These are phyloP conservation scores for Triops cancriformis DNA, from an alignment of 1,140 invertebrate genomes.

Conservation along the genomic window DNA sequence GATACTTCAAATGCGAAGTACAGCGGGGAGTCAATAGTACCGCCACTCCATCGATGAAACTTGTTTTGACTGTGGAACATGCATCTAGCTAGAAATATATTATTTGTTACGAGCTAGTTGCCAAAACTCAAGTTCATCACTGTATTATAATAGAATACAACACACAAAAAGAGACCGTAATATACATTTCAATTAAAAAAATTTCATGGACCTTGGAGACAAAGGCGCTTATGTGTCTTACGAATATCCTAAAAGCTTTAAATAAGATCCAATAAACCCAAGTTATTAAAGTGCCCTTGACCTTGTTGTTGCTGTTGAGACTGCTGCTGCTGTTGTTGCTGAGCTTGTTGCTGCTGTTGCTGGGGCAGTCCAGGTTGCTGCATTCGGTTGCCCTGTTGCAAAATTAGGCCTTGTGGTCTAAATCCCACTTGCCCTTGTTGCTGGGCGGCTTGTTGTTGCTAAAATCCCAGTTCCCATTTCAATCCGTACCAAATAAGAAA, in stretches of 20 bases:
- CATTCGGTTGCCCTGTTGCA: constrained; percentile 18
- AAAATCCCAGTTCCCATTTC: neutral
- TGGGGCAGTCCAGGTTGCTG: constrained; percentile 11
- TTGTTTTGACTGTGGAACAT: no score
- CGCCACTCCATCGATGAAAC: no score
- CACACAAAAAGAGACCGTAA: neutral
- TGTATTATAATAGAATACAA: neutral
- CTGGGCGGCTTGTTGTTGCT: constrained; percentile 16
- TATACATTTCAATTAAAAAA: neutral
- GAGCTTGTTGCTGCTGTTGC: constrained; percentile 13
- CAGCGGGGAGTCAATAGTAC: no score
- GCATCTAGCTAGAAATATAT: no score
- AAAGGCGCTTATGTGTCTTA: neutral
- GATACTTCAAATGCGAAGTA: no score
- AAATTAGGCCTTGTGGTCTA: constrained; percentile 10
- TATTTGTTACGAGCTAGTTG: no score
- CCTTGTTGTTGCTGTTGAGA: constrained; percentile 20
- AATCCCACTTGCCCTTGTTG: constrained; percentile 23
- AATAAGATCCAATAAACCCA: constrained; percentile 21
- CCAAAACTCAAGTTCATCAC: neutral
- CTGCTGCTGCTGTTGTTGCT: constrained; percentile 14
- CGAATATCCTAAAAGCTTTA: constrained; percentile 19
- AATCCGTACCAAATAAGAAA: neutral
- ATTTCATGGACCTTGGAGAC: neutral
- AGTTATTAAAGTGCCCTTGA: constrained; percentile 18